phyloP scores from a whole-genome alignment of 2,888 invertebrate genomes.

The Onthophagus sagittarius region DNA sequence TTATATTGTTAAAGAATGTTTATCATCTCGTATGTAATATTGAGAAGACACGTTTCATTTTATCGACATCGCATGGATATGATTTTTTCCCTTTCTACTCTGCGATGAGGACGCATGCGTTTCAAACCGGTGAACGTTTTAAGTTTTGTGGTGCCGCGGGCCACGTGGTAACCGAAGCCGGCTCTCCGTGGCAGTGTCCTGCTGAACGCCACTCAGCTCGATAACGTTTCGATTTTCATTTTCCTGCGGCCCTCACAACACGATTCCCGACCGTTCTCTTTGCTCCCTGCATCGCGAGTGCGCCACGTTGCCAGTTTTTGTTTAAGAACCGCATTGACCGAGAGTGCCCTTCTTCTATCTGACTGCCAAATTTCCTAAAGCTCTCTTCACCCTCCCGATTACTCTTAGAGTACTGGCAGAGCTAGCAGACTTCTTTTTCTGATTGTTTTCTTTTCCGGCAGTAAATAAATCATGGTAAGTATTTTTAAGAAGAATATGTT shows the following conservation, averaged over 20 bases:
- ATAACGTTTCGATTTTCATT: constrained; percentile 19
- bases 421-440: too few species aligned
- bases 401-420: too few species aligned
- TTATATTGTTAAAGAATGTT: too few species aligned
- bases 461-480: too few species aligned
- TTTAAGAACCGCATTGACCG: not conserved
- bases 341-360: not conserved
- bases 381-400: not conserved
- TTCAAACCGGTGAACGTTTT: constrained; percentile 18
- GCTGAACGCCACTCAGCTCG: constrained; percentile 13
- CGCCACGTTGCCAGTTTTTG: not conserved
- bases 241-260: not conserved
- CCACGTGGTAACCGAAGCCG: constrained; percentile 25
- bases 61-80: not conserved
- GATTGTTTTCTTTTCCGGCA: too few species aligned
- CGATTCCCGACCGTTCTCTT: not conserved
- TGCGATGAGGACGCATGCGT: constrained; percentile 29
- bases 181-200: constrained; percentile 19
- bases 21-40: too few species aligned
- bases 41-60: not conserved
- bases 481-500: too few species aligned
- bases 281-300: not conserved
- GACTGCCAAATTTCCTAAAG: not conserved
- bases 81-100: not conserved
- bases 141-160: constrained; percentile 21